Percentiles rank a stretch among this genome's conserved stretches.
Conservation (phyloP, 2,888 invertebrate genomes). For the Orthonychiurus folsomi region DNA sequence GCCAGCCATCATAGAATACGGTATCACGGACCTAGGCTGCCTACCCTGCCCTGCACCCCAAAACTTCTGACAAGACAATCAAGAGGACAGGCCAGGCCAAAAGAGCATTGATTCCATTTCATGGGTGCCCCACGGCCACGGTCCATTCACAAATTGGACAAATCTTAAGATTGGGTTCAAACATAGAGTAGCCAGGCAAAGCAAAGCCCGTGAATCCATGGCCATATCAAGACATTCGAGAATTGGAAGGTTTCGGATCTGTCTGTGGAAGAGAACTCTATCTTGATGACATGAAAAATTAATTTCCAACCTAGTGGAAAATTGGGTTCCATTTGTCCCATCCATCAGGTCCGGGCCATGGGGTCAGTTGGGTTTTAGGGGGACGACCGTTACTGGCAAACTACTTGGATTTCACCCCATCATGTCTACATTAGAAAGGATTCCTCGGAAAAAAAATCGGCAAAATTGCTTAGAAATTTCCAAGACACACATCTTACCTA, state of each 20-base stretch:
- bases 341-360: constrained; percentile 13
- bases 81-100: background rate
- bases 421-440: background rate
- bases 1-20: too few species aligned
- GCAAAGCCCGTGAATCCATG: too few species aligned
- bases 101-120: background rate
- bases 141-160: too few species aligned
- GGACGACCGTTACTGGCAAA: background rate
- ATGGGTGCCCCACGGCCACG: background rate
- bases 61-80: background rate
- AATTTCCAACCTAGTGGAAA: constrained; percentile 17
- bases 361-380: background rate
- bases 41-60: too few species aligned
- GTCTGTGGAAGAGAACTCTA: background rate
- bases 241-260: too few species aligned
- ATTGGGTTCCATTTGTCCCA: constrained; percentile 20
- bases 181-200: too few species aligned
- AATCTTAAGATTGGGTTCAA: too few species aligned
- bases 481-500: too few species aligned
- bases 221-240: too few species aligned
- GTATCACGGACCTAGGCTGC: background rate
- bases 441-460: background rate
- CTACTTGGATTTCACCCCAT: background rate
- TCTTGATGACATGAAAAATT: constrained; percentile 16
- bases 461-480: too few species aligned